A percentile compares a stretch with the other conserved stretches of the same genome.
Conservation (phyloP, 2,888 invertebrate genomes). For the Osmoderma eremita region DNA sequence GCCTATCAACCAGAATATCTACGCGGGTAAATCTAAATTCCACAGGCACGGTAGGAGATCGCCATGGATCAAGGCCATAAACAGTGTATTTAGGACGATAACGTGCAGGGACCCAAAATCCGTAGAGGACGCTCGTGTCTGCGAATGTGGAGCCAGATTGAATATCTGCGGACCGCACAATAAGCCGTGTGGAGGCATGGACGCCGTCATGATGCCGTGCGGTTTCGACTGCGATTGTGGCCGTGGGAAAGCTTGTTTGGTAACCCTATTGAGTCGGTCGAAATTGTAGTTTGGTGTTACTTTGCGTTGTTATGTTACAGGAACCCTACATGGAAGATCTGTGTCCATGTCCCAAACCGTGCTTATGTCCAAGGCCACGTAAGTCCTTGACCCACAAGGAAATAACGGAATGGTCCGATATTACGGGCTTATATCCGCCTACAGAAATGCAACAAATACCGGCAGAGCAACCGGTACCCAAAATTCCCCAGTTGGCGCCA, state of each 20-base stretch:
- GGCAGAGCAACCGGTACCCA: no score
- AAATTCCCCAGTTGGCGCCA: no score
- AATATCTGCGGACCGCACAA: constrained; percentile 16
- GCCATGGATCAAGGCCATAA: constrained; percentile 7
- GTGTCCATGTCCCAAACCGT: constrained; percentile 10
- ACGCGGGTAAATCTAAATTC: neutral
- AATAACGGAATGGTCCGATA: no score
- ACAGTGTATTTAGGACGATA: constrained; percentile 6
- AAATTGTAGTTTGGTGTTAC: neutral
- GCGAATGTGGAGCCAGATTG: constrained; percentile 9
- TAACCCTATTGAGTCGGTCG: neutral
- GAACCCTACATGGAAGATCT: neutral
- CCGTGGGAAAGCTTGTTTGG: neutral
- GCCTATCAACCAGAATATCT: neutral
- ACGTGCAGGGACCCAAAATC: neutral
- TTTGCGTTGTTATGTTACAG: neutral
- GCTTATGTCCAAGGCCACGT: constrained; percentile 2
- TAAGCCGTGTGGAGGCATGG: constrained; percentile 1
- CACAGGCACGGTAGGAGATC: neutral
- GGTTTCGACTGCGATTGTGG: constrained; percentile 15
- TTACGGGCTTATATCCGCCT: no score
- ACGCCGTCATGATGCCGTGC: neutral
- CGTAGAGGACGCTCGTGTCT: neutral
- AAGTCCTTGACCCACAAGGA: no score
- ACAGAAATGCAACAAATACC: no score